phyloP scores from a whole-genome alignment of 2,113 vertebrate genomes.

The Hippocampus barbouri region DNA sequence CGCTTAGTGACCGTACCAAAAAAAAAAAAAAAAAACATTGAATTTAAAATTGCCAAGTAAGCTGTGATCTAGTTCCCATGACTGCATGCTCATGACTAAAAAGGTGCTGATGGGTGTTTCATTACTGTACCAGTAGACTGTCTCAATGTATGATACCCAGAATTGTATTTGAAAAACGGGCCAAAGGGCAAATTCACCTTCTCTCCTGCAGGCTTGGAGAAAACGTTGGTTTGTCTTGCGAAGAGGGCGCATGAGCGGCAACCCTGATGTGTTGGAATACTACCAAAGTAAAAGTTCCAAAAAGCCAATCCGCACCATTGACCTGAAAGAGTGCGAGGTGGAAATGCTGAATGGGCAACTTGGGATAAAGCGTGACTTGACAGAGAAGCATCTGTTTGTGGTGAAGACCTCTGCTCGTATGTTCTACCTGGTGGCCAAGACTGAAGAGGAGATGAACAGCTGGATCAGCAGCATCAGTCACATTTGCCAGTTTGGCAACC shows the following conservation, averaged over 20 bases:
- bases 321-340: conserved; percentile 92
- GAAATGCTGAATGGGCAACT: conserved; percentile 78
- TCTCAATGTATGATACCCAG: not conserved
- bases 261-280: conserved; percentile 93
- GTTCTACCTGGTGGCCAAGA: conserved; percentile 97
- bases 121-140: not conserved
- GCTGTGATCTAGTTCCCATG: conserved; percentile 26
- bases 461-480: conserved; percentile 92
- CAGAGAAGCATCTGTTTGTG: conserved; percentile 88
- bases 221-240: conserved; percentile 97
- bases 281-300: conserved; percentile 86
- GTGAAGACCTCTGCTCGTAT: conserved; percentile 87
- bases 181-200: conserved; percentile 4
- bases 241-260: conserved; percentile 89
- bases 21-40: conserved; percentile 18
- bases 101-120: not conserved
- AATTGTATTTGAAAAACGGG: not conserved
- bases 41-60: conserved; percentile 24
- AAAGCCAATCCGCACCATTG: conserved; percentile 89
- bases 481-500: conserved; percentile 85
- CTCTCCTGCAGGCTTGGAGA: conserved; percentile 83
- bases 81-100: conserved; percentile 29
- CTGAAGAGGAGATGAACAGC: conserved; percentile 90
- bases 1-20: conserved; percentile 57
- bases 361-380: conserved; percentile 84